phyloP scores from a whole-genome alignment of 2,797 vertebrate species.

The Labeo calbasu region DNA sequence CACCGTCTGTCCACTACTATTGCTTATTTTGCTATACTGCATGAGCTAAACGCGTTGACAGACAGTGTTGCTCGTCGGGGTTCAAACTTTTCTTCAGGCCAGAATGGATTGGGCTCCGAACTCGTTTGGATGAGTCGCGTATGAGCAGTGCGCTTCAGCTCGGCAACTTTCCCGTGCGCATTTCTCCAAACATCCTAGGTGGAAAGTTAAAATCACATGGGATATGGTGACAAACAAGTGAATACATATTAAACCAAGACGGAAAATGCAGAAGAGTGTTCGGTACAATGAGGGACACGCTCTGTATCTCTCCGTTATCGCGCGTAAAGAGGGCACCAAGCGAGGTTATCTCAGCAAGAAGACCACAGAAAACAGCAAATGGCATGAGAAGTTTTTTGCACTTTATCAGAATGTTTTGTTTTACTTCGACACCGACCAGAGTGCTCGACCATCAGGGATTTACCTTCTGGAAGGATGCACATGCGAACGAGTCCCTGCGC shows the following conservation, averaged over 20 bases:
- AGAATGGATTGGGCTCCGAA: conserved; percentile 62
- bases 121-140: conserved; percentile 53
- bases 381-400: conserved; percentile 90
- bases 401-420: conserved; percentile 90
- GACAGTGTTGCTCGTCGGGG: background rate
- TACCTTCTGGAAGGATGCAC: conserved; percentile 88
- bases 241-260: conserved; percentile 39
- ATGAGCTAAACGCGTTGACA: conserved; percentile 40
- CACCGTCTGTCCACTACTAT: conserved; percentile 68
- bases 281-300: conserved; percentile 89
- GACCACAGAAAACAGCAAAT: conserved; percentile 86
- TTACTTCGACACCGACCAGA: conserved; percentile 89
- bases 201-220: conserved; percentile 64
- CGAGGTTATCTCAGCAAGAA: conserved; percentile 86
- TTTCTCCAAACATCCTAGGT: conserved; percentile 40
- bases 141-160: conserved; percentile 56
- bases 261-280: conserved; percentile 91
- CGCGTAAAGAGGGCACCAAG: conserved; percentile 87
- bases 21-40: conserved; percentile 2
- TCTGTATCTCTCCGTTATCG: conserved; percentile 82
- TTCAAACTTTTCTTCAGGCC: conserved; percentile 7
- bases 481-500: conserved; percentile 83
- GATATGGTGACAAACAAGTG: conserved; percentile 49
- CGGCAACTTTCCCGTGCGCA: conserved; percentile 74
- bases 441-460: conserved; percentile 83